Percentiles rank a stretch among this genome's conserved stretches.
These are phyloP conservation scores for Drosophila setifemur DNA, from an alignment of 1,140 invertebrate species.

Conservation along the genomic window DNA sequence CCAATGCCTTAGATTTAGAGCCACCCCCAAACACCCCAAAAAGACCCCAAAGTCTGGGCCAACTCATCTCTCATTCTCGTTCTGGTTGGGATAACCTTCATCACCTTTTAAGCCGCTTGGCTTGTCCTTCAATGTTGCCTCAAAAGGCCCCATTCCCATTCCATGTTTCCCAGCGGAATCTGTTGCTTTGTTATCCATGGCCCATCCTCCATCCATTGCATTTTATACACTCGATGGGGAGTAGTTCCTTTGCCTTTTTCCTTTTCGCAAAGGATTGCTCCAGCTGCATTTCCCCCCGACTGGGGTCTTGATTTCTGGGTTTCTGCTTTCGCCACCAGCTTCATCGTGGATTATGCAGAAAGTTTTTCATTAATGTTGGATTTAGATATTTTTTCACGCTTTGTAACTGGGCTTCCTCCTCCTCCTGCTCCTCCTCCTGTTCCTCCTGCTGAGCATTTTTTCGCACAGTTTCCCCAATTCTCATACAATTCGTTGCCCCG, in stretches of 20 bases:
- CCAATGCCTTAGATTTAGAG: conserved; percentile 28
- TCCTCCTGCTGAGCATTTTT: conserved; percentile 40
- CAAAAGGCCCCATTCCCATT: conserved; percentile 22
- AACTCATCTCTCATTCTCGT: conserved; percentile 42
- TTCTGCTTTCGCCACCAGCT: conserved; percentile 8
- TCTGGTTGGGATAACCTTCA: conserved; percentile 47
- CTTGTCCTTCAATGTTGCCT: conserved; percentile 57
- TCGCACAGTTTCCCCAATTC: conserved; percentile 43
- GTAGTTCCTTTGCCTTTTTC: no score
- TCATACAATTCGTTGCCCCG: background rate
- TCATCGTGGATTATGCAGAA: conserved; percentile 76
- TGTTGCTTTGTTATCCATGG: conserved; percentile 34
- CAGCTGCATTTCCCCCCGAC: conserved; percentile 48
- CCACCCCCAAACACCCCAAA: conserved; percentile 9
- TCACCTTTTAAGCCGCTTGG: conserved; percentile 70
- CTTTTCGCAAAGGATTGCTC: conserved; percentile 47
- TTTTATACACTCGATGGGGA: conserved; percentile 50
- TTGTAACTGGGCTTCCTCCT: conserved; percentile 29
- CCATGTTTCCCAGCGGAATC: conserved; percentile 1
- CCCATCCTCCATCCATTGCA: conserved; percentile 50
- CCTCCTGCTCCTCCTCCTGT: conserved; percentile 2
- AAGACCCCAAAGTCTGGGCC: conserved; percentile 9
- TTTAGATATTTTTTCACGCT: conserved; percentile 80
- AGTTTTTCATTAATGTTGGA: conserved; percentile 81
- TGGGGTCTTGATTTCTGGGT: conserved; percentile 40